Evolutionary conservation across 2,113 vertebrate species (phyloP), one percentile per base, ranked within the genome.

Genomic region (Ursus arctos): DNA sequence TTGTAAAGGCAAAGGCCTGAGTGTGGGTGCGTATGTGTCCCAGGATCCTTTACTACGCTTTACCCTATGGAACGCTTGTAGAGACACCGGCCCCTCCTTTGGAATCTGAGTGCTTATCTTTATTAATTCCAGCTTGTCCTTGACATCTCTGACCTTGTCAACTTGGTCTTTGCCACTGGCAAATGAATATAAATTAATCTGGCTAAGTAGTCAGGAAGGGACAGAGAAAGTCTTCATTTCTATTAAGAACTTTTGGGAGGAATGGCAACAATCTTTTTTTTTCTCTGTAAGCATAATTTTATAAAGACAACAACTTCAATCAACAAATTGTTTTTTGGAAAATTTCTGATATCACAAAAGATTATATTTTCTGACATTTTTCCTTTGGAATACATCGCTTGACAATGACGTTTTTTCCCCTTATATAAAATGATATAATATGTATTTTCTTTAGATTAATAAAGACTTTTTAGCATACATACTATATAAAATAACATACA

Each of bases 361-460:
- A 67, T 81, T 36, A 72, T 63, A 87, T 88, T 88, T 74, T 53
- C 11, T 95, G 65, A 16, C 47, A 86, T 51, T 79, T 89, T 91
- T 88, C 24, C 63, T 74, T 67, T 51, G 22, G 53, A 94, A 59
- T 79, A 55, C 15, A 22, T n/a, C 83, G 33, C 69, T 93, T 80
- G 24, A 83, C 77, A 92, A 92, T 86, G 28, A 72, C 5, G 3
- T 59, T 84, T 22, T 80, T 59, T 11, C 2, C 33, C 16, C 8
- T 72, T 33, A 76, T 67, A 22, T 77, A 77, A 31, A 31, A 43
- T 49, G 74, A 47, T 51, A 51, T 71, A 72, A 88, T 83, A 49
- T 24, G 11, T 24, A 79, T 49, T 89, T 96, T 88, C 72, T 96
- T 95, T n/a, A 83, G 57, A 47, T 88, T 53, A 97, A 69, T 90